These are phyloP conservation scores for Indri indri DNA, from an alignment of 2,113 vertebrate genomes.

Conservation along the genomic window DNA sequence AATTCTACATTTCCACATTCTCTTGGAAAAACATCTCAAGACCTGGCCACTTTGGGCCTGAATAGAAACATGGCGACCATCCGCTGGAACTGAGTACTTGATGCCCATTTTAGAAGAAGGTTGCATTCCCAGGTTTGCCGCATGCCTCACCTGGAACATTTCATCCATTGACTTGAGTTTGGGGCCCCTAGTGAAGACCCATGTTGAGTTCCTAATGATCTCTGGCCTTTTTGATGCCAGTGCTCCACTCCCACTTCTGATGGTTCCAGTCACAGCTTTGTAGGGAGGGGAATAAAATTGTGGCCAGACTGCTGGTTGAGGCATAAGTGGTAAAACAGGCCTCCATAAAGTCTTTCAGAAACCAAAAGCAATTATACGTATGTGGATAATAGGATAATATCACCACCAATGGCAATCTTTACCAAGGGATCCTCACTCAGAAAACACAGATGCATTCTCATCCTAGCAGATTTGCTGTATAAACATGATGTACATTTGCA, in stretches of 20 bases:
- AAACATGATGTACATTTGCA: too few species aligned
- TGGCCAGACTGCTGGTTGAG: not conserved
- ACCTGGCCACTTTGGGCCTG: not conserved
- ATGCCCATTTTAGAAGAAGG: not conserved
- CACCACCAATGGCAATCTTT: not conserved
- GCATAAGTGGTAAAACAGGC: not conserved
- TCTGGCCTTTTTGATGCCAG: not conserved
- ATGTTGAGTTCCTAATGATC: not conserved
- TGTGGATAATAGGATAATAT: not conserved
- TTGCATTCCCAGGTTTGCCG: rapidly evolving
- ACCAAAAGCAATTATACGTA: not conserved
- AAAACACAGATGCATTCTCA: not conserved
- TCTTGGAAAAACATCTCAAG: not conserved
- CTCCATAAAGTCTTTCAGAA: not conserved
- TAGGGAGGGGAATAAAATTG: not conserved
- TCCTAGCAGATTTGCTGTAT: not conserved
- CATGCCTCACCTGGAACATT: rapidly evolving
- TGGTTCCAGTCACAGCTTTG: not conserved
- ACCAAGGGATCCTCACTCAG: not conserved
- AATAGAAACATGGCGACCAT: not conserved
- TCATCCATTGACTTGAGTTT: not conserved
- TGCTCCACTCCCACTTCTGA: not conserved
- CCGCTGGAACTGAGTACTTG: not conserved
- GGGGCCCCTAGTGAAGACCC: not conserved
- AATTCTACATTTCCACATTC: not conserved